phyloP scores from a whole-genome alignment of 2,888 invertebrate genomes.

The Tromatobia lineatoria region DNA sequence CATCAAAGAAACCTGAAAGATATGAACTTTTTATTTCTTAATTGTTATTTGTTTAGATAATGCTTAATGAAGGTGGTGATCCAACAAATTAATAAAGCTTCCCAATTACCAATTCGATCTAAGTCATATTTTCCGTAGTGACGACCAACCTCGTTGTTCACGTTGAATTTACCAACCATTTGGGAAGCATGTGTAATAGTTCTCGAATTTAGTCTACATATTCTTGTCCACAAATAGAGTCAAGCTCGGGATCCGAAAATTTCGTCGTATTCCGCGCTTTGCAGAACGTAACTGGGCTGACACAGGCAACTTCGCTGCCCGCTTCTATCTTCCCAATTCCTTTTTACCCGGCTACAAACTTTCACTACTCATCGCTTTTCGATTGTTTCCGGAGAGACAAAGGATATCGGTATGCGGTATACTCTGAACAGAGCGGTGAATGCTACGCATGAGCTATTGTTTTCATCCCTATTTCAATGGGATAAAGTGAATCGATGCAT shows the following conservation, averaged over 20 bases:
- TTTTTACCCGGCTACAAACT: conserved; percentile 30
- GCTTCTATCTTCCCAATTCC: conserved; percentile 30
- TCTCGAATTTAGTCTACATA: not conserved
- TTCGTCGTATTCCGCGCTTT: not conserved
- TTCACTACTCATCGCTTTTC: conserved; percentile 47
- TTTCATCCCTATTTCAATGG: conserved; percentile 19
- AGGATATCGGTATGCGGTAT: conserved; percentile 36
- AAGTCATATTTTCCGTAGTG: conserved; percentile 78
- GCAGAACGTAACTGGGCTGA: not conserved
- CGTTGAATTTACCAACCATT: conserved; percentile 40
- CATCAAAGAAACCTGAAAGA: conserved; percentile 78
- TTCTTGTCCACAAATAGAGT: conserved; percentile 20
- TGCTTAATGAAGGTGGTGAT: not conserved
- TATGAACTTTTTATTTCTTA: not conserved
- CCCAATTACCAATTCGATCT: conserved; percentile 78
- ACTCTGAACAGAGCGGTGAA: conserved; percentile 9
- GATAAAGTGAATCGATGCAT: not conserved
- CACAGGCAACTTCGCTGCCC: conserved; percentile 7
- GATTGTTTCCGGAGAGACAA: conserved; percentile 56
- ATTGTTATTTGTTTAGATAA: too few species aligned
- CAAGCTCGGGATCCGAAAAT: conserved; percentile 31
- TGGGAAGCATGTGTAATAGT: conserved; percentile 39
- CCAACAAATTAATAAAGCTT: not conserved
- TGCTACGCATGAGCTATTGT: not conserved
- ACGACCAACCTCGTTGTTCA: conserved; percentile 62